Base-by-base conservation (phyloP, 64 coral and sea anemone genomes). In the Stichodactyla mertensii region DNA sequence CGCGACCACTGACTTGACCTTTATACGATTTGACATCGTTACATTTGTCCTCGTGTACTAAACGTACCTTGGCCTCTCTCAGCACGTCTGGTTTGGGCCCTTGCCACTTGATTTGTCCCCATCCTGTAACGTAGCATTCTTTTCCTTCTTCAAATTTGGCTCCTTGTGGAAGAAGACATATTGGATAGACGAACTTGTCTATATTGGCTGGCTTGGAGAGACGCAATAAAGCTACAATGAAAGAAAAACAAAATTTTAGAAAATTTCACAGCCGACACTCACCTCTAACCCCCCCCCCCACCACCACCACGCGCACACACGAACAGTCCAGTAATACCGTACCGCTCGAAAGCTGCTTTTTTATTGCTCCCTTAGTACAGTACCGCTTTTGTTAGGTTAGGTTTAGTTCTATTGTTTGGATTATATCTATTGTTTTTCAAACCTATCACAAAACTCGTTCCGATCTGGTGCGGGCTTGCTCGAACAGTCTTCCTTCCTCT, bases 121-220 rank as follows among this genome's bases (percentile, higher is more conserved):
- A 91, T 31, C 90, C 90, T n/a, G 85, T 91, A 1, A 91, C 85
- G 52, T 91, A 91, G 62, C 90, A 91, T 18, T 91, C 84, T 24
- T 91, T 91, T 18, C 78, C 90, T 24, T 55, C 52, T 60, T 51
- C 51, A 19, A 91, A 91, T 3, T 52, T 55, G 9, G 36, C n/a
- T 23, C 90, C 85, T 23, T 88, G 57, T 7, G 90, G 90, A 82
- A 91, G 79, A 10, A 91, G 90, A 77, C 90, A 91, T 85, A 91
- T 91, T 27, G 90, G 90, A 51, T 57, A 87, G 27, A 91, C 85
- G 59, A 82, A 91, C 74, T 74, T 71, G 78, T 86, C 66, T 18
- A 91, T 55, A 52, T 82, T 82, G 51, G 85, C 90, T 15, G 90
- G 90, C 13, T 55, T 60, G 60, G 86, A 57, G 16, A 91, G 78